A percentile compares a stretch with the other conserved stretches of the same genome.
Conservation (phyloP, 1,140 invertebrate species). For the Leptestheria dahalacensis region DNA sequence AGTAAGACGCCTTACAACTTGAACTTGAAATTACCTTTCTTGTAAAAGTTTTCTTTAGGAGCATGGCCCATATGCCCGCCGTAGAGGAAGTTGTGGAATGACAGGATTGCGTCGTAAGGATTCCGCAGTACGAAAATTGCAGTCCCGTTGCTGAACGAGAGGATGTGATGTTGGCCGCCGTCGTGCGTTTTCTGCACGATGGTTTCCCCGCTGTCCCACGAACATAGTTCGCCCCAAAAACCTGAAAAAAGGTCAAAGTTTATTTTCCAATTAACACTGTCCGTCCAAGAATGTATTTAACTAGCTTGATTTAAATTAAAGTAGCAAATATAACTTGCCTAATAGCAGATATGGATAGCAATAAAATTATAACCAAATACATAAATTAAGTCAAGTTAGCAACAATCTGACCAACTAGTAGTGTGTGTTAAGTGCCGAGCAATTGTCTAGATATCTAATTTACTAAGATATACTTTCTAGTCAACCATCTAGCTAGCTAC, state of each 20-base stretch:
- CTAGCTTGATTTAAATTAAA: no score
- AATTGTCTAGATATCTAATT: no score
- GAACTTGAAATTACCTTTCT: constrained; percentile 14
- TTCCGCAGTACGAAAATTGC: constrained; percentile 27
- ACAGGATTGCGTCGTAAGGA: constrained; percentile 28
- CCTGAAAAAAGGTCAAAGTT: constrained; percentile 13
- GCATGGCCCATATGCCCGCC: constrained; percentile 26
- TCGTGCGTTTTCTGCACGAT: constrained; percentile 23
- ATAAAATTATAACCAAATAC: no score
- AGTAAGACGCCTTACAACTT: neutral
- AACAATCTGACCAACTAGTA: no score
- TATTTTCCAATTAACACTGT: neutral
- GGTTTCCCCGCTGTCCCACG: constrained; percentile 18
- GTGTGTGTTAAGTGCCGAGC: no score
- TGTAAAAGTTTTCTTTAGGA: constrained; percentile 4
- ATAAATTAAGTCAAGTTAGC: no score
- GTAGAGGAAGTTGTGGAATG: constrained; percentile 27
- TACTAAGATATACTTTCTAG: no score
- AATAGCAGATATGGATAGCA: no score
- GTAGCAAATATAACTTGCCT: constrained; percentile 4
- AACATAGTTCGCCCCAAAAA: constrained; percentile 20
- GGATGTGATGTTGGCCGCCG: constrained; percentile 11
- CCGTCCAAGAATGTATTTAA: neutral
- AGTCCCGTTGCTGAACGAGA: constrained; percentile 20
- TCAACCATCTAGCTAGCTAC: no score